phyloP scores from a whole-genome alignment of 2,113 vertebrate species.

The Falcunculus frontatus region DNA sequence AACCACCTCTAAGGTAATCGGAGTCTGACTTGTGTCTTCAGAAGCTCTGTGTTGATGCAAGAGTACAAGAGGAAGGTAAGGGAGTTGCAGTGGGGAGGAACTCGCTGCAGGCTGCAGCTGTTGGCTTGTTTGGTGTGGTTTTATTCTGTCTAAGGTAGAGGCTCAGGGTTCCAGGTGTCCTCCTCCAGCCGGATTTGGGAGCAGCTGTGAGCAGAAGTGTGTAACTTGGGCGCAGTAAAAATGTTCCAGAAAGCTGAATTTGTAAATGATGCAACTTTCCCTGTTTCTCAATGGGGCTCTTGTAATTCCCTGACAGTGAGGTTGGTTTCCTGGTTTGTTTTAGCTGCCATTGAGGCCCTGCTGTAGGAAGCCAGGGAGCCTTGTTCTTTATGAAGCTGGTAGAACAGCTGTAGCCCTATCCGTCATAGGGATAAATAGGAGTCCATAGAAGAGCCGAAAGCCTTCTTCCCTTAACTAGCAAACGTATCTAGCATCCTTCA shows the following conservation, averaged over 20 bases:
- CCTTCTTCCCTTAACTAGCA: constrained; percentile 17
- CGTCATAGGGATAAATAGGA: constrained; percentile 38
- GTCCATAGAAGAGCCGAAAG: not conserved
- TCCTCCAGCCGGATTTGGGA: not conserved
- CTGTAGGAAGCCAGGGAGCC: constrained; percentile 35
- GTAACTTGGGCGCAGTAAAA: not conserved
- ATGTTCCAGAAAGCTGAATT: constrained; percentile 43
- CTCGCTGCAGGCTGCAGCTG: not conserved
- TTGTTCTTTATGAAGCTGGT: constrained; percentile 59
- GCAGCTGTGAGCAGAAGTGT: constrained; percentile 42
- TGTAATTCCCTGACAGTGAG: constrained; percentile 44
- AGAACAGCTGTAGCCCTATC: constrained; percentile 58
- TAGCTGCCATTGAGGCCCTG: constrained; percentile 38
- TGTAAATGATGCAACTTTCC: constrained; percentile 54
- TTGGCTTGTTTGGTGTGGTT: not conserved
- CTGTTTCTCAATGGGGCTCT: constrained; percentile 55
- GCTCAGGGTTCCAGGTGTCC: constrained; percentile 46
- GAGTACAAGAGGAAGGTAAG: not conserved
- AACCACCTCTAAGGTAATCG: not conserved
- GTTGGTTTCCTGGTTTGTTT: constrained; percentile 64
- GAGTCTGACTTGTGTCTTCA: not conserved
- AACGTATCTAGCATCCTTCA: not conserved
- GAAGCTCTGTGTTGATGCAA: not conserved
- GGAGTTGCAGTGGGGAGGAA: not conserved
- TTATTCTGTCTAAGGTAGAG: not conserved